Conservation (phyloP, 2,888 invertebrate genomes). For the Blastobasis adustella region DNA sequence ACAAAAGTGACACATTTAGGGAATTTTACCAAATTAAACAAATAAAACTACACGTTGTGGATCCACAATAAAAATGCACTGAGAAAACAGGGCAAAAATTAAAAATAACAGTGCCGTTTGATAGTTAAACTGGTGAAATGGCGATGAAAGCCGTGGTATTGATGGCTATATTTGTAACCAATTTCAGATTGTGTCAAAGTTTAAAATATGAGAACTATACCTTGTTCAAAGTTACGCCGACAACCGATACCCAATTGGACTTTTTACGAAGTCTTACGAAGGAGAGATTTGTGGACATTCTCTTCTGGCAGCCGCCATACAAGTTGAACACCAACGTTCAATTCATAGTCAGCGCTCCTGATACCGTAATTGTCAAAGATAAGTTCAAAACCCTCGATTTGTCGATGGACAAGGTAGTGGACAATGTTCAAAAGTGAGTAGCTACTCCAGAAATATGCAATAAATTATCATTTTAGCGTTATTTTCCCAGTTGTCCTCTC, state of each 20-base stretch:
- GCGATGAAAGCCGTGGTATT: slow-evolving; percentile 24
- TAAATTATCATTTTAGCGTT: too few relatives aligned
- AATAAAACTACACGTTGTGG: too few relatives aligned
- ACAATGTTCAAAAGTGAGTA: slow-evolving; percentile 41
- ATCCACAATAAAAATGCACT: too few relatives aligned
- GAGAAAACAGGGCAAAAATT: too few relatives aligned
- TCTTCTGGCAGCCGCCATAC: slow-evolving; percentile 44
- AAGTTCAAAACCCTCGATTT: slow-evolving; percentile 38
- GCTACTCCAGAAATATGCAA: too few relatives aligned
- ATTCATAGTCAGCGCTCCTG: slow-evolving; percentile 35
- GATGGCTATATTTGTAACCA: slow-evolving; percentile 28
- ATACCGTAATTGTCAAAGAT: slow-evolving; percentile 33
- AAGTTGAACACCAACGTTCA: slow-evolving; percentile 39
- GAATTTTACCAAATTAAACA: too few relatives aligned
- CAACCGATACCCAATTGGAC: slow-evolving; percentile 33
- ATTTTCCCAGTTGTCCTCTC: too few relatives aligned
- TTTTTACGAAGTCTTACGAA: slow-evolving; percentile 41
- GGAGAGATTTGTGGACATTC: slow-evolving; percentile 39
- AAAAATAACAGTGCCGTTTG: too few relatives aligned
- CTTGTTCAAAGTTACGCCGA: slow-evolving; percentile 30
- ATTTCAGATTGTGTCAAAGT: slow-evolving; percentile 27
- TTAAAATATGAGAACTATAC: slow-evolving; percentile 34
- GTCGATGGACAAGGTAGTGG: slow-evolving; percentile 18
- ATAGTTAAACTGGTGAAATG: slow-evolving; percentile 23
- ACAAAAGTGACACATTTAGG: too few relatives aligned